phyloP scores from a whole-genome alignment of 2,888 invertebrate genomes.

The Dryomyza anilis region DNA sequence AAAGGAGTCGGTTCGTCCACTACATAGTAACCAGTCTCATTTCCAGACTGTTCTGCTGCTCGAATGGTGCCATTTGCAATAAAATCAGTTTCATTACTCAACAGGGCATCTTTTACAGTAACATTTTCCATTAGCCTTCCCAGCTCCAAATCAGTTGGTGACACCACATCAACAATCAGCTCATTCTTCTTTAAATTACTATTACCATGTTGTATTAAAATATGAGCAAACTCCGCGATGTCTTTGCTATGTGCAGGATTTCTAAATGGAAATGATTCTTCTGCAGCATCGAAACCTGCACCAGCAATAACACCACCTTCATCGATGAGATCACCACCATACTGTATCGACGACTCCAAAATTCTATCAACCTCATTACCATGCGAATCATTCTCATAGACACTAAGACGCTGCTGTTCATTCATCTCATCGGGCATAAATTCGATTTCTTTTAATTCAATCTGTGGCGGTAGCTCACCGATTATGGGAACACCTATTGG shows the following conservation, averaged over 20 bases:
- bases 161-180: slow-evolving; percentile 49
- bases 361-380: slow-evolving; percentile 44
- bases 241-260: slow-evolving; percentile 41
- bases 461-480: slow-evolving; percentile 61
- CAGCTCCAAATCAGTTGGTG: slow-evolving; percentile 38
- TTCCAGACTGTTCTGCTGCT: slow-evolving; percentile 42
- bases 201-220: slow-evolving; percentile 45
- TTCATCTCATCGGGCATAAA: slow-evolving; percentile 53
- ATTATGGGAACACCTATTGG: slow-evolving; percentile 61
- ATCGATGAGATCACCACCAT: slow-evolving; percentile 59
- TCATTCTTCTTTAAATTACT: slow-evolving; percentile 57
- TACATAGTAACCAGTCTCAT: slow-evolving; percentile 52
- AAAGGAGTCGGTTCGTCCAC: slow-evolving; percentile 46
- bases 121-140: slow-evolving; percentile 7
- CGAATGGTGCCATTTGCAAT: slow-evolving; percentile 36
- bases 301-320: slow-evolving; percentile 48
- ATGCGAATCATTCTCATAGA: slow-evolving; percentile 37
- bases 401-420: slow-evolving; percentile 36
- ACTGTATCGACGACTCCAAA: slow-evolving; percentile 57
- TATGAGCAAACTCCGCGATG: slow-evolving; percentile 42
- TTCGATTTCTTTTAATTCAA: slow-evolving; percentile 60
- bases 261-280: slow-evolving; percentile 59
- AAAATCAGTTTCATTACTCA: slow-evolving; percentile 3
- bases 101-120: slow-evolving; percentile 1
- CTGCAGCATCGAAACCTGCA: slow-evolving; percentile 55